Evolutionary conservation across 2,797 vertebrate genomes (phyloP).

Genomic region (Emys orbicularis): DNA sequence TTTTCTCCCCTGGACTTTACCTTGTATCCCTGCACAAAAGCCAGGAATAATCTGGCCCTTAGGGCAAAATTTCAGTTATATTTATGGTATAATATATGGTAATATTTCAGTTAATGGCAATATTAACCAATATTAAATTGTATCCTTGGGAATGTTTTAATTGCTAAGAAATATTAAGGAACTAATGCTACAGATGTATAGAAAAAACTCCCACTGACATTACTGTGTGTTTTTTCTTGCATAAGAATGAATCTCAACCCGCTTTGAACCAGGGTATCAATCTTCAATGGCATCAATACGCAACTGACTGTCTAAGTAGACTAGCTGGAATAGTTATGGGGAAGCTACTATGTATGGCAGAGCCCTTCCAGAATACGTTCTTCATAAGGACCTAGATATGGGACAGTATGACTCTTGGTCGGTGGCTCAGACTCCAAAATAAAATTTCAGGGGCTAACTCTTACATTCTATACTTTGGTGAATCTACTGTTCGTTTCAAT

Average conservation of each 20-base stretch:
- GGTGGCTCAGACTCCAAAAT: background rate
- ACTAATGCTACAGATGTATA: constrained; percentile 19
- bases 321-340: background rate
- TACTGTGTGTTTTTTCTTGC: constrained; percentile 16
- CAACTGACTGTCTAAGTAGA: background rate
- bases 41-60: background rate
- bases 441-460: background rate
- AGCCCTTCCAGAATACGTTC: background rate
- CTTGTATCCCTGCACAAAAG: background rate
- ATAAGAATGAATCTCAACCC: background rate
- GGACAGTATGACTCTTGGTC: background rate
- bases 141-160: background rate
- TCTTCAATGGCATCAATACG: background rate
- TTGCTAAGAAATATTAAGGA: constrained; percentile 14
- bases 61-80: constrained; percentile 22
- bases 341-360: background rate
- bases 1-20: background rate
- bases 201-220: constrained; percentile 36
- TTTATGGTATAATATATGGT: no score
- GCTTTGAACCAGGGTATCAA: background rate
- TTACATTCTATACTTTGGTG: background rate
- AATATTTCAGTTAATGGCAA: background rate
- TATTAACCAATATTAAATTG: background rate
- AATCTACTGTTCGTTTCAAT: background rate
- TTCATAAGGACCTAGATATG: background rate